phyloP scores from a whole-genome alignment of 1,140 invertebrate species.

The Sitophilus oryzae region DNA sequence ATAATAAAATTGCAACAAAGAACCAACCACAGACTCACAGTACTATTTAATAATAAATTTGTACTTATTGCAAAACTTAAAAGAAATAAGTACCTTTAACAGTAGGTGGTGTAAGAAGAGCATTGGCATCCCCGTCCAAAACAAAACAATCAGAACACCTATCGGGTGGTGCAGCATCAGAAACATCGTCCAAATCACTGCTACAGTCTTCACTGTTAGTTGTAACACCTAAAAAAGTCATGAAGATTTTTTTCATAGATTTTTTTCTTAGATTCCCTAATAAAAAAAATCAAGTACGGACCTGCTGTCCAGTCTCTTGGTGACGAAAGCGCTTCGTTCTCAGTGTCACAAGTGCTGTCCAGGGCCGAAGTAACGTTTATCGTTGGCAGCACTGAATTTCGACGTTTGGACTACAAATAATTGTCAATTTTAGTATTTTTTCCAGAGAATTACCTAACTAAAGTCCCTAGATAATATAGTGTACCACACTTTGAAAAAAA shows the following conservation, averaged over 20 bases:
- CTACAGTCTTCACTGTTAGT: constrained; percentile 82
- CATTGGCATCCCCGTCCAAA: constrained; percentile 69
- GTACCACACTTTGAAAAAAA: too few species aligned
- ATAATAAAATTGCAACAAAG: too few species aligned
- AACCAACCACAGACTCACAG: not conserved
- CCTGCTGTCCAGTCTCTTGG: constrained; percentile 34
- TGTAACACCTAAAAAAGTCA: constrained; percentile 61
- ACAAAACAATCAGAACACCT: constrained; percentile 49
- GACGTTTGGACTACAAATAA: constrained; percentile 14
- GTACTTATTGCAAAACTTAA: too few species aligned
- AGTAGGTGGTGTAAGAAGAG: constrained; percentile 64
- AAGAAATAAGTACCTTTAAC: constrained; percentile 59
- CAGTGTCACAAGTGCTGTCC: constrained; percentile 33
- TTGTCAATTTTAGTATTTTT: too few species aligned
- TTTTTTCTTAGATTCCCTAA: too few species aligned
- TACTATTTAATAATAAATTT: constrained; percentile 2
- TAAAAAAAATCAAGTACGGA: too few species aligned
- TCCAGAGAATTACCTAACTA: too few species aligned
- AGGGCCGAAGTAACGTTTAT: constrained; percentile 14
- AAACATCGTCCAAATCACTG: constrained; percentile 60
- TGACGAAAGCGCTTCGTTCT: constrained; percentile 39
- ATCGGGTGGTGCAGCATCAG: constrained; percentile 41
- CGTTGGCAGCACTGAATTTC: constrained; percentile 17
- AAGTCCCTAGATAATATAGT: too few species aligned
- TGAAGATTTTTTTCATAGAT: too few species aligned